Conservation (phyloP, 1,140 invertebrate species). For the Heliothis virescens region DNA sequence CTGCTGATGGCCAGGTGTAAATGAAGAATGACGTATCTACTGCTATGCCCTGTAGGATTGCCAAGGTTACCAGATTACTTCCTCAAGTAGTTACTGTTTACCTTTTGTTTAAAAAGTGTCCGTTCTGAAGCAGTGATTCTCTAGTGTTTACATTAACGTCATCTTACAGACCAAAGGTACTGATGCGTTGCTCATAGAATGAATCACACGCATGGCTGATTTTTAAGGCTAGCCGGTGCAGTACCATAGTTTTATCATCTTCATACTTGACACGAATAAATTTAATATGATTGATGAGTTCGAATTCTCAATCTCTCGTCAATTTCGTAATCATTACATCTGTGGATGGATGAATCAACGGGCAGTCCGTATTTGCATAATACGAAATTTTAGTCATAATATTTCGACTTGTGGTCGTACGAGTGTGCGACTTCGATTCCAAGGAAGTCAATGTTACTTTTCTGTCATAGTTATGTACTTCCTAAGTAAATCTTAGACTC, state of each 20-base stretch:
- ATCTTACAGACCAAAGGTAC: conserved; percentile 3
- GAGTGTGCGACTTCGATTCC: too few species aligned
- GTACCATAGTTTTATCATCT: neutral
- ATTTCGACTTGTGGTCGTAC: neutral
- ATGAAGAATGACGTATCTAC: neutral
- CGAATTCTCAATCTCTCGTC: neutral
- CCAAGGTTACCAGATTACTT: neutral
- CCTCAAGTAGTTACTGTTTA: neutral
- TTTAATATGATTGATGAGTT: neutral
- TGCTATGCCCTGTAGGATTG: neutral
- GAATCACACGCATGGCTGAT: conserved; percentile 13
- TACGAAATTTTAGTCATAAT: neutral
- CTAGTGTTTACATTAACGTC: conserved; percentile 1
- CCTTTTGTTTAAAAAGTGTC: neutral
- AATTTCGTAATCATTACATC: neutral
- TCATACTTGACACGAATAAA: neutral
- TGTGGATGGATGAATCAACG: neutral
- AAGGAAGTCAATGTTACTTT: too few species aligned
- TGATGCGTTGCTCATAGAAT: conserved; percentile 16
- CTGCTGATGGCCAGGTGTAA: conserved; percentile 19
- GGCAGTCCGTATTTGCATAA: neutral
- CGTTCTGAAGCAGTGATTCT: too few species aligned
- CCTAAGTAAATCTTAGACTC: neutral
- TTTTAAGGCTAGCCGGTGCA: conserved; percentile 8
- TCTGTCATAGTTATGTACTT: neutral